Base-by-base conservation (phyloP, 2,888 invertebrate genomes). In the Auanema sp. region DNA sequence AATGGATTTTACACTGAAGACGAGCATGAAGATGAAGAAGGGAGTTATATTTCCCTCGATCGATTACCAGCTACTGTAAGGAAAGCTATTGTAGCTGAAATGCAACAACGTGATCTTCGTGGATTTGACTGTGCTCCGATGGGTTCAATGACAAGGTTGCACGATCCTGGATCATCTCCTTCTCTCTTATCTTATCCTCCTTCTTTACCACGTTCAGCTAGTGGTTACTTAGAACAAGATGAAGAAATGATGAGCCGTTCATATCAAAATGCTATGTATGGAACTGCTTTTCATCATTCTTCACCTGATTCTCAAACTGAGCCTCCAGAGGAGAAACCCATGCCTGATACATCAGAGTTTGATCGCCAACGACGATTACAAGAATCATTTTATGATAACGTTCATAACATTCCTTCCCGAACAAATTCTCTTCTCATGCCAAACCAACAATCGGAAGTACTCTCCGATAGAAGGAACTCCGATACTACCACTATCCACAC, bases 121-220 rank as follows among this genome's bases (percentile, higher is more conserved):
- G 60, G 61, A 43, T 53, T 62, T 44, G 68, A 68, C 41, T 55
- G 58, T 14, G 57, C 64, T 10, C 33, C 63, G 51, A 57, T 64
- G 41, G 77, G 77, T 1, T 72, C 72, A 12, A 77, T 77, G 77
- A 69, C 66, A 14, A 68, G 71, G 49, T 66, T 77, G 2, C 77
- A 77, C 44, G 71, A 68, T 25, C 66, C 64, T 6, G 52, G 64
- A 2, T 65, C 69, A 0, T 56, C 58, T n/a, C 42, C 57, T 2
- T 52, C 40, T 23, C 43, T 43, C 1, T 62, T 68, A 1, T 43
- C 66, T 5, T 68, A 63, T 1, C 18, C 18, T 11, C 41, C 58
- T 14, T 60, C 65, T 4, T 66, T 77, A 10, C 78, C 78, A 1
- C 55, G 78, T 40, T 71, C 71, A 23, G 78, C 78, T 14, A 72